Percentiles rank a stretch among this genome's conserved stretches.
These are phyloP conservation scores for Thereva unica DNA, from an alignment of 2,888 invertebrate genomes.

Conservation along the genomic window DNA sequence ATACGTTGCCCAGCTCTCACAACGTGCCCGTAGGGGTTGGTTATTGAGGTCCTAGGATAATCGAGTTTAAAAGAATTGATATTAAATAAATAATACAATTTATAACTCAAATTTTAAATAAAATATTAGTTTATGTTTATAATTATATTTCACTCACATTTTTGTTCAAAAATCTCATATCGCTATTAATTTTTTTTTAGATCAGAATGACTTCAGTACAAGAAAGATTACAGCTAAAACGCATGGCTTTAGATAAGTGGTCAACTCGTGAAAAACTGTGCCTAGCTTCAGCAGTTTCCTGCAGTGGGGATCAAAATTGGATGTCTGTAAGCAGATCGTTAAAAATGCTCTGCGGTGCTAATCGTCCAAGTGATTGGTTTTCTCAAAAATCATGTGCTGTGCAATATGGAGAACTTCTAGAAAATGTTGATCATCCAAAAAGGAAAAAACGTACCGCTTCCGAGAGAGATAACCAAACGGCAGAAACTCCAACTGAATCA, in stretches of 20 bases:
- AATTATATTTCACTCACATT: too few species aligned
- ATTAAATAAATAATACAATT: too few species aligned
- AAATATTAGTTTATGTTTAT: too few species aligned
- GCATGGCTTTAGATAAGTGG: constrained; percentile 81
- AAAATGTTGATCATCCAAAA: constrained; percentile 82
- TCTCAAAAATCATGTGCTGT: constrained; percentile 89
- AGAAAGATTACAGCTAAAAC: constrained; percentile 61
- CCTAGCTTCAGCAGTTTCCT: constrained; percentile 80
- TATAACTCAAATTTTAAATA: too few species aligned
- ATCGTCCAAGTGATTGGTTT: constrained; percentile 83
- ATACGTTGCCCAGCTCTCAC: too few species aligned
- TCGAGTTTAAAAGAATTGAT: too few species aligned
- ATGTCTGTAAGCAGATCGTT: constrained; percentile 82
- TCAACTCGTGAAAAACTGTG: constrained; percentile 81
- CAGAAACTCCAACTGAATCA: constrained; percentile 76
- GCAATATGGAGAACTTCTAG: constrained; percentile 81
- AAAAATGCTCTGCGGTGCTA: constrained; percentile 76
- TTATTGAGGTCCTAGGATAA: too few species aligned
- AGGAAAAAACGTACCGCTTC: constrained; percentile 72
- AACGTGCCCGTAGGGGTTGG: too few species aligned
- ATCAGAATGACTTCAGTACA: constrained; percentile 47
- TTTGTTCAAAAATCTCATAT: background rate
- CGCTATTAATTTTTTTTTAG: background rate
- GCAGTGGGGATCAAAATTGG: constrained; percentile 91
- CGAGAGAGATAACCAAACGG: constrained; percentile 50